These are phyloP conservation scores for Petrolisthes cinctipes DNA, from an alignment of 2,888 invertebrate species.

Conservation along the genomic window DNA sequence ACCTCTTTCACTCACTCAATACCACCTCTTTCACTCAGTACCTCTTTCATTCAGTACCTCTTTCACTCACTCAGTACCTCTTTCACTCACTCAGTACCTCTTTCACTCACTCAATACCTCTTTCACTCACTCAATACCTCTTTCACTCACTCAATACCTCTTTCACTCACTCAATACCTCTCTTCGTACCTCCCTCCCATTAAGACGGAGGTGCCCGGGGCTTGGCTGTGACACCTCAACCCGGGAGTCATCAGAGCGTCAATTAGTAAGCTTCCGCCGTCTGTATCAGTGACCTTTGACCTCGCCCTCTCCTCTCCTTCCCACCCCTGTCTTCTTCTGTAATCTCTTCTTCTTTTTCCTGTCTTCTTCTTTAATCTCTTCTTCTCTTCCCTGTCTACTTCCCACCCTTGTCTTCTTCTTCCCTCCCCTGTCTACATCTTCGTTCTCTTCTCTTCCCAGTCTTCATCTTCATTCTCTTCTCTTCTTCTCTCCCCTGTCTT, in stretches of 20 bases:
- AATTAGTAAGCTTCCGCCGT: too few relatives aligned
- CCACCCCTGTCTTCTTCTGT: neutral
- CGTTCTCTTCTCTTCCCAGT: neutral
- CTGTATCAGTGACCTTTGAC: neutral
- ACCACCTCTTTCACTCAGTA: neutral
- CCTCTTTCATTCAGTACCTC: neutral
- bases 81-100: neutral
- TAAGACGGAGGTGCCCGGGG: neutral
- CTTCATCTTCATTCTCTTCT: neutral
- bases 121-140: neutral
- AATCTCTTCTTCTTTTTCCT: neutral
- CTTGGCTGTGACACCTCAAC: too few relatives aligned
- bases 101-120: neutral
- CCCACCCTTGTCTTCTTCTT: neutral
- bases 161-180: conserved; percentile 13
- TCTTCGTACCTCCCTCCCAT: neutral
- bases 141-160: neutral
- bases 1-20: neutral
- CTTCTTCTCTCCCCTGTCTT: neutral
- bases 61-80: neutral
- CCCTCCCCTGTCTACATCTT: neutral
- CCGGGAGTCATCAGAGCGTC: too few relatives aligned
- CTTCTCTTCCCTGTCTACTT: neutral
- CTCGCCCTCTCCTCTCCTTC: neutral
- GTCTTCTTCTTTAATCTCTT: neutral